Evolutionary conservation across 2,888 invertebrate genomes (phyloP).

Genomic region (Archaeoteleia sp.): DNA sequence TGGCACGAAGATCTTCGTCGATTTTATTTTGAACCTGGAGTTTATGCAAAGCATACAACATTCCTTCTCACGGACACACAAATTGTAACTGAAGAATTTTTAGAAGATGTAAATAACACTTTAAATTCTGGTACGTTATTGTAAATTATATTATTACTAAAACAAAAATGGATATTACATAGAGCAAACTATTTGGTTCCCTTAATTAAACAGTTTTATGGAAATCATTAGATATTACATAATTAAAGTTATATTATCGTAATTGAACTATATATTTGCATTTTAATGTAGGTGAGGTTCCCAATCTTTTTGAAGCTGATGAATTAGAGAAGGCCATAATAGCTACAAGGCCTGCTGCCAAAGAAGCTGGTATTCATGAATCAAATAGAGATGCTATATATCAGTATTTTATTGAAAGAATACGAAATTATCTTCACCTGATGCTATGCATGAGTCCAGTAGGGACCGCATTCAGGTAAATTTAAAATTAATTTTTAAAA

Average conservation of each 20-base stretch:
- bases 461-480: constrained; percentile 87
- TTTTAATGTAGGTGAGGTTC: constrained; percentile 85
- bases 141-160: neutral
- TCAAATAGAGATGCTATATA: constrained; percentile 86
- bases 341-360: constrained; percentile 83
- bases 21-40: constrained; percentile 88
- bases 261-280: too few relatives aligned
- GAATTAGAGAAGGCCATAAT: constrained; percentile 89
- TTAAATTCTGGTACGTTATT: constrained; percentile 84
- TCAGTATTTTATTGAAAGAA: constrained; percentile 89
- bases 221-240: too few relatives aligned
- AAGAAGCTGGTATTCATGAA: constrained; percentile 81
- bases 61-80: constrained; percentile 94
- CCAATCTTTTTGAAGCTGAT: constrained; percentile 92
- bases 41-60: constrained; percentile 83
- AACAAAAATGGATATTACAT: too few relatives aligned
- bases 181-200: too few relatives aligned
- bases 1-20: constrained; percentile 91
- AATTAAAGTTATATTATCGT: constrained; percentile 9
- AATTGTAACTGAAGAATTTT: constrained; percentile 91
- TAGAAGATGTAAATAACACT: constrained; percentile 94
- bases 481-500: constrained; percentile 69
- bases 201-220: too few relatives aligned
- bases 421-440: constrained; percentile 88
- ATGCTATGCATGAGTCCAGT: constrained; percentile 94